Evolutionary conservation across 2,888 invertebrate species (phyloP), one percentile per base, ranked within the genome.

Genomic region (Catocala sponsa): DNA sequence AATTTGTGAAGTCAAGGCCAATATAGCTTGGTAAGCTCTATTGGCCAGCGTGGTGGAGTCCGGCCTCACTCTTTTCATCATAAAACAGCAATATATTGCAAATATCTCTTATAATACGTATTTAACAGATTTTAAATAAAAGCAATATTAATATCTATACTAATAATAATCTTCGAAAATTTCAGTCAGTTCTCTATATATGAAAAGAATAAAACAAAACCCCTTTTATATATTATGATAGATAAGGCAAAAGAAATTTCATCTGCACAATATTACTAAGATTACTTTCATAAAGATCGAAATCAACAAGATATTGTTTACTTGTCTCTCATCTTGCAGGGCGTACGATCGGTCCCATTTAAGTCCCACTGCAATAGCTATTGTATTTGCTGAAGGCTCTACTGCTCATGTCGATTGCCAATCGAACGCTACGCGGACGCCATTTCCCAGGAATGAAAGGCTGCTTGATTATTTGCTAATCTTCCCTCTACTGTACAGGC

Each of bases 371-470:
- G 90, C 90, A 86, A 83, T 83, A 84, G 84, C 86, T 90, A 91
- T 91, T 91, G 90, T 92, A 83, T 94, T 93, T 93, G 87, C 91
- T 72, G 85, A 92, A 87, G 88, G 88, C 93, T 93, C 87, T 82
- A 87, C 85, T 78, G 89, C 84, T 88, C 90, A 86, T 91, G 92
- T 92, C 88, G 90, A 91, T 91, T 88, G 89, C 81, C 88, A 87
- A 88, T 91, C 85, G 86, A 84, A 83, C 78, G 84, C 84, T 84
- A 86, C 80, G 83, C 81, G 85, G 82, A 78, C 79, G 80, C 83
- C 86, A 83, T 85, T 88, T 86, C 83, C 81, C 74, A 76, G 81
- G 80, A 86, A 86, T 89, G 85, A 89, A 88, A 83, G 76, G 80
- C 79, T 76, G 61, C 80, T 83, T 84, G 80, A 86, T 87, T 86